Conservation (phyloP, 1,140 invertebrate genomes). For the Drosophila sp. region DNA sequence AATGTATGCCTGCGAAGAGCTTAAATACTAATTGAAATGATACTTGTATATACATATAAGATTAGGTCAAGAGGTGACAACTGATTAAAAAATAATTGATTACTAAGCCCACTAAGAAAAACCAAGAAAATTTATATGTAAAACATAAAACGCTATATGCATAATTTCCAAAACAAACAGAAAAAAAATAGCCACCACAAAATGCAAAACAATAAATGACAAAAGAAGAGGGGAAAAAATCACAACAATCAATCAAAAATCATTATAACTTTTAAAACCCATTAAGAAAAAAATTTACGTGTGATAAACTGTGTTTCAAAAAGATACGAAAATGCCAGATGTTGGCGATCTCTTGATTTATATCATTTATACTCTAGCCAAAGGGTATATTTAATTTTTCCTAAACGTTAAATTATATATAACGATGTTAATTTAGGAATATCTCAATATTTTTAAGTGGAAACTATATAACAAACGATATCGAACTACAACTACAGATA, state of each 20-base stretch:
- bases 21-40: conserved; percentile 30
- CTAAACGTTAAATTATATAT: too few species aligned
- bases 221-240: conserved; percentile 28
- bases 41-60: conserved; percentile 20
- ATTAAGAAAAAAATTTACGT: conserved; percentile 42
- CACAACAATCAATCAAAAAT: conserved; percentile 56
- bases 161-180: not conserved
- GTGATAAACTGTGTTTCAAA: conserved; percentile 35
- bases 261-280: conserved; percentile 41
- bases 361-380: conserved; percentile 1
- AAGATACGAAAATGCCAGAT: conserved; percentile 22
- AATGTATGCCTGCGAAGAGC: conserved; percentile 32
- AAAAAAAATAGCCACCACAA: conserved; percentile 16
- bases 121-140: conserved; percentile 45
- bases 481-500: too few species aligned
- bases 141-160: not conserved
- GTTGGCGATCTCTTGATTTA: not conserved
- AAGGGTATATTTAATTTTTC: not conserved
- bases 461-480: too few species aligned
- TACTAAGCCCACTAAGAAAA: conserved; percentile 19
- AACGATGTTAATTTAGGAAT: too few species aligned
- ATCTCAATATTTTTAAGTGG: too few species aligned
- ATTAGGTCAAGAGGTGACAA: conserved; percentile 18
- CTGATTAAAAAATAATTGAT: conserved; percentile 16
- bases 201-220: conserved; percentile 14